Base-by-base conservation (phyloP, 2,797 vertebrate genomes). In the Hoplostethus mediterraneus region DNA sequence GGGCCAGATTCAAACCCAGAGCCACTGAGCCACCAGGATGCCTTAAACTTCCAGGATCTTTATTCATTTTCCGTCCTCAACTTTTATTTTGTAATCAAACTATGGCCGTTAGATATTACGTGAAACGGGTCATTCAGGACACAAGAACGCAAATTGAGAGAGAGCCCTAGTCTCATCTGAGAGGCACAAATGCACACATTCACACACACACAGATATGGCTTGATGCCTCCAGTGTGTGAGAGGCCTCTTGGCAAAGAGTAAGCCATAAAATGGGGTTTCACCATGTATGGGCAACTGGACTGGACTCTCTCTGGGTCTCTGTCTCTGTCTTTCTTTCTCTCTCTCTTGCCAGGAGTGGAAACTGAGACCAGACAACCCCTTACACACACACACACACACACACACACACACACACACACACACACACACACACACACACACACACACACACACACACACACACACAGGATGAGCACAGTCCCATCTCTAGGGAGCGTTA, bases 231-330 rank as follows among this genome's bases (percentile, higher is more conserved):
- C 28, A 28, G 55, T 67, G 63, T 30, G 51, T 33, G 42, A 52
- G 53, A 63, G 61, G 52, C 38, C 73, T 79, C 45, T 54, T 81
- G 70, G 81, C 69, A 61, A 17, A 74, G 67, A 72, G 68, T 71
- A 64, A 59, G 57, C 75, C 28, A 25, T 61, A 79, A 78, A 80
- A 75, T 3, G 13, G 12, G 66, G 57, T 85, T 84, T 90, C 31
- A 48, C 89, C 88, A 79, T 90, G 63, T 89, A 86, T 85, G 89
- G 90, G 79, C 80, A 89, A 11, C 71, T 47, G 38, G 55, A 72
- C 62, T 57, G 28, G 28, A 10, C 52, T 76, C 54, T 70, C 16
- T 2, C 38, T 4, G 40, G 3, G 40, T 64, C 67, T 9, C 40
- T 49, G 42, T 45, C 45, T 17, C 51, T 67, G 42, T 77, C 47